Percentiles rank a stretch among this genome's conserved stretches.
Conservation (phyloP, 2,888 invertebrate species). For the Spialia ferax region DNA sequence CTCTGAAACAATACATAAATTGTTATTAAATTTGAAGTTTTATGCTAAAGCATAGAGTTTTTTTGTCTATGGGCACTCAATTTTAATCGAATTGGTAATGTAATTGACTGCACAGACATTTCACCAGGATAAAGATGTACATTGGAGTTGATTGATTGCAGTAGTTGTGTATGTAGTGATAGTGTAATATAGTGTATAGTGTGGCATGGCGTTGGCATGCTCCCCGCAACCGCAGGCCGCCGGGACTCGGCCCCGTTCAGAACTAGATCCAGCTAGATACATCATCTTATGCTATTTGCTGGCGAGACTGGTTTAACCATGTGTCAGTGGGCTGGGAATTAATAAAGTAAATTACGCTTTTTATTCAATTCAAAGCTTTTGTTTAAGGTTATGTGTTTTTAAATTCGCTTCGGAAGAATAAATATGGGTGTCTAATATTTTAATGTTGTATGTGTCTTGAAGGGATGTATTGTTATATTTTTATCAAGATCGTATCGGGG, state of each 20-base stretch:
- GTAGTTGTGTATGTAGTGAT: conserved; percentile 57
- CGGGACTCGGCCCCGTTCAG: conserved; percentile 68
- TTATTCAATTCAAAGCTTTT: conserved; percentile 5
- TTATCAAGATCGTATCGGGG: background rate
- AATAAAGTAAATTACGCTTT: conserved; percentile 1
- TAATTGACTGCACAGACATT: conserved; percentile 43
- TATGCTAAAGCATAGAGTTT: background rate
- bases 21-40: background rate
- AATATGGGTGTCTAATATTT: background rate
- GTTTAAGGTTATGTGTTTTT: background rate
- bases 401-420: conserved; percentile 19
- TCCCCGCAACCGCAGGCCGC: conserved; percentile 73
- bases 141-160: conserved; percentile 51
- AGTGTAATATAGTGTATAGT: conserved; percentile 61
- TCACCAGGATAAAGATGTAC: conserved; percentile 58
- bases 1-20: background rate
- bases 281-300: conserved; percentile 20
- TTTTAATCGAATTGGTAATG: background rate
- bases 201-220: conserved; percentile 84
- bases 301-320: conserved; percentile 48
- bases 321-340: conserved; percentile 43
- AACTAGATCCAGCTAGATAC: conserved; percentile 50
- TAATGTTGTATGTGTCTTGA: background rate
- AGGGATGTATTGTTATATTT: background rate
- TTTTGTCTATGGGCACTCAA: background rate